A percentile compares a stretch with the other conserved stretches of the same genome.
phyloP scores from a whole-genome alignment of 2,797 vertebrate genomes.

The Siniperca obscura region DNA sequence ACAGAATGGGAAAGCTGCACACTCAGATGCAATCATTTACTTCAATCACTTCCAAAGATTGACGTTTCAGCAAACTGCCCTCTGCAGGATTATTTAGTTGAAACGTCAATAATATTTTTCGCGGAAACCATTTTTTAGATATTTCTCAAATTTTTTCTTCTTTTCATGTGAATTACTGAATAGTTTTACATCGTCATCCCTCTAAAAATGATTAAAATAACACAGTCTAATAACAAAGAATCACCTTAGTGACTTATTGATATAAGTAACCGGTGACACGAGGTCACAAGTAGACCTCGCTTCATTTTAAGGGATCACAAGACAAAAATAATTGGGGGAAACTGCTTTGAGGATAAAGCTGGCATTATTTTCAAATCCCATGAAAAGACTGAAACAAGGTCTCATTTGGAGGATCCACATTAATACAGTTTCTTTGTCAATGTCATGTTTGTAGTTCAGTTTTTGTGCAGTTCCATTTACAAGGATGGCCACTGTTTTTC shows the following conservation, averaged over 20 bases:
- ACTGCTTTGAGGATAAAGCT: neutral
- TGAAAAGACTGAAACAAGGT: neutral
- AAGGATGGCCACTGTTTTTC: no score
- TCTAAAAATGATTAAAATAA: neutral
- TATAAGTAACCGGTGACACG: neutral
- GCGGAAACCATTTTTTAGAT: neutral
- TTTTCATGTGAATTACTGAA: neutral
- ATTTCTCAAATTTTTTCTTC: neutral
- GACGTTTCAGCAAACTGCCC: neutral
- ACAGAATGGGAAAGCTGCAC: slow-evolving; percentile 10
- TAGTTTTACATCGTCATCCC: neutral
- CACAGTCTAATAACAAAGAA: neutral
- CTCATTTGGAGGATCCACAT: no score
- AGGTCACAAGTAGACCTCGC: neutral
- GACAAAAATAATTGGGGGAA: neutral
- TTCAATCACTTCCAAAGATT: slow-evolving; percentile 3
- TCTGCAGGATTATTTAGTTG: neutral
- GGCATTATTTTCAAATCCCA: neutral
- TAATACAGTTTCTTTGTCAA: neutral
- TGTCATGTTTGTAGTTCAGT: neutral
- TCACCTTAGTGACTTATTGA: neutral
- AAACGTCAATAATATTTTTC: neutral
- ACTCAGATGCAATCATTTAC: neutral
- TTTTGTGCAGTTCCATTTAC: neutral
- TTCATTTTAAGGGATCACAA: neutral